Evolutionary conservation across 2,888 invertebrate species (phyloP).

Genomic region (Bhutanitis thaidina): DNA sequence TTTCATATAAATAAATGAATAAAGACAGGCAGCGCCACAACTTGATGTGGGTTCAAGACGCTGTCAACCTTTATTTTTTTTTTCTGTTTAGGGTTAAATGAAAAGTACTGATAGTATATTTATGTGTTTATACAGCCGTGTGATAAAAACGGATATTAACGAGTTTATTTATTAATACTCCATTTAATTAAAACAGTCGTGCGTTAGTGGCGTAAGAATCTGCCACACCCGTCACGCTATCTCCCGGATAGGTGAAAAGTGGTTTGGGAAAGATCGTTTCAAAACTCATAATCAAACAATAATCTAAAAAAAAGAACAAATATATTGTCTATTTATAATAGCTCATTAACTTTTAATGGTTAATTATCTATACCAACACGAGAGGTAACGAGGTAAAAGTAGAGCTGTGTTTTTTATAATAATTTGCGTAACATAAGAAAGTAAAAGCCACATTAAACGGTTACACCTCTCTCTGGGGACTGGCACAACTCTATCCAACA

Average conservation of each 20-base stretch:
- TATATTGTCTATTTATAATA: no score
- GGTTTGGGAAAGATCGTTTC: no score
- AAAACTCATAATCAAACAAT: no score
- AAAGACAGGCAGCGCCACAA: conserved; percentile 17
- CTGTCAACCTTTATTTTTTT: neutral
- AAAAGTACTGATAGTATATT: neutral
- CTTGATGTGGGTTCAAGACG: conserved; percentile 13
- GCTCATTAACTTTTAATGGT: no score
- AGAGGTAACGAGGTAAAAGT: conserved; percentile 5
- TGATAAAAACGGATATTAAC: neutral
- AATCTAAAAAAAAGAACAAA: no score
- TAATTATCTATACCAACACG: neutral
- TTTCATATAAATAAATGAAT: conserved; percentile 19
- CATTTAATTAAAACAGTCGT: no score
- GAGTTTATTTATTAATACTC: no score
- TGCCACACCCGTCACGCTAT: no score
- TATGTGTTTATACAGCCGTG: neutral
- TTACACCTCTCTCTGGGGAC: conserved; percentile 18
- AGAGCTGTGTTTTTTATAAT: neutral
- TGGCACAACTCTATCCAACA: conserved; percentile 15
- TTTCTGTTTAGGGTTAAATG: no score
- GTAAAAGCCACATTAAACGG: conserved; percentile 16
- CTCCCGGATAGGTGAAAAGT: no score
- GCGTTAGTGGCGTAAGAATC: no score
- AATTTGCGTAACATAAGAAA: conserved; percentile 21